A percentile compares a stretch with the other conserved stretches of the same genome.
phyloP scores from a whole-genome alignment of 2,113 vertebrate species.

The Hemiprocne comata region DNA sequence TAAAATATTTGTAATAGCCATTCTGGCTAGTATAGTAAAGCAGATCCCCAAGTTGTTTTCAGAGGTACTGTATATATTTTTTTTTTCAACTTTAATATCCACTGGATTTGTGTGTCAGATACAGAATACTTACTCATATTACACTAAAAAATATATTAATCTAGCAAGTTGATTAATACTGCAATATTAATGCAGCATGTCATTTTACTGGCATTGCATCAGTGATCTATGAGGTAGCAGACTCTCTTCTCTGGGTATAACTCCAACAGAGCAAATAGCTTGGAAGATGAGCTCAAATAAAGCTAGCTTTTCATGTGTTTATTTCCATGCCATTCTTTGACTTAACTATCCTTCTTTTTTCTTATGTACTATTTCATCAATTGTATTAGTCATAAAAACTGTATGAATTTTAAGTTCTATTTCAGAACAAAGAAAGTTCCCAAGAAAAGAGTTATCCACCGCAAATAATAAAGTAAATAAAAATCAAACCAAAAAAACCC shows the following conservation, averaged over 20 bases:
- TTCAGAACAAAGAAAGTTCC: conserved; percentile 12
- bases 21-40: background rate
- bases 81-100: background rate
- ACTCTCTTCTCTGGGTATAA: conserved; percentile 9
- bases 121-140: background rate
- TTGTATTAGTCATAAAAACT: conserved; percentile 39
- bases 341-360: conserved; percentile 34
- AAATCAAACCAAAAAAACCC: background rate
- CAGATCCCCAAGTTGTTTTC: background rate
- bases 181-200: conserved; percentile 13
- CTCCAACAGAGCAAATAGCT: background rate
- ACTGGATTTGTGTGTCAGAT: background rate
- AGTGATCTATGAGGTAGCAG: conserved; percentile 35
- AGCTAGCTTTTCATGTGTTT: background rate
- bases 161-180: conserved; percentile 25
- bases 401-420: conserved; percentile 51
- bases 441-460: background rate
- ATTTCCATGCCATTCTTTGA: conserved; percentile 6
- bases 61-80: background rate
- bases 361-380: conserved; percentile 50
- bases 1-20: background rate
- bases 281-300: background rate
- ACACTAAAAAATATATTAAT: conserved; percentile 15
- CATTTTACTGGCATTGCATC: conserved; percentile 16
- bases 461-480: background rate